Evolutionary conservation across 2,888 invertebrate genomes (phyloP).

Genomic region (Metopia argyrocephala): DNA sequence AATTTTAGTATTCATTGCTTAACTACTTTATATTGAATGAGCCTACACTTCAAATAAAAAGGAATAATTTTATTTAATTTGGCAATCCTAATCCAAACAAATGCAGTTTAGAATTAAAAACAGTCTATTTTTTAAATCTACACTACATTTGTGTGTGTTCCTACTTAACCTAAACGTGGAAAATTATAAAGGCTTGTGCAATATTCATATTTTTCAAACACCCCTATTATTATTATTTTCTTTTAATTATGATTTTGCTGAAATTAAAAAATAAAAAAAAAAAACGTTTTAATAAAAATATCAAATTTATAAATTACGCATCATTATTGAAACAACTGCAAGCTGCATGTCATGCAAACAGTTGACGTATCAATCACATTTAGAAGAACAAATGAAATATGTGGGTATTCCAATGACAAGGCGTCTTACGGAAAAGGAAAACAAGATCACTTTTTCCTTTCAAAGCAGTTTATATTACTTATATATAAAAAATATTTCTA

Average conservation of each 20-base stretch:
- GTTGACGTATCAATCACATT: constrained; percentile 58
- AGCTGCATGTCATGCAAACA: constrained; percentile 56
- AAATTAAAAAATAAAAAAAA: background rate
- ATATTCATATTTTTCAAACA: background rate
- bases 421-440: constrained; percentile 20
- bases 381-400: constrained; percentile 23
- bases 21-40: too few relatives aligned
- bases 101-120: constrained; percentile 32
- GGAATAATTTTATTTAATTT: too few relatives aligned
- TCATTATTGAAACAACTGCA: constrained; percentile 55
- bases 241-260: constrained; percentile 34
- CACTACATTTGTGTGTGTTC: background rate
- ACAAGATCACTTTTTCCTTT: background rate
- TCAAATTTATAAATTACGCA: constrained; percentile 49
- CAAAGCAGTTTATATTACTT: background rate
- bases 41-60: too few relatives aligned
- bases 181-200: constrained; percentile 1
- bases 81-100: constrained; percentile 25
- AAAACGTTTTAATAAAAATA: constrained; percentile 43
- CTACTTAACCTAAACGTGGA: background rate
- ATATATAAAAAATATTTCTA: constrained; percentile 28
- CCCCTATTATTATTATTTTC: constrained; percentile 27
- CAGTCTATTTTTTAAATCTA: background rate
- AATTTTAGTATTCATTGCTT: too few relatives aligned
- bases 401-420: constrained; percentile 51